Base-by-base conservation (phyloP, 2,797 vertebrate genomes). In the Poecile montanus region DNA sequence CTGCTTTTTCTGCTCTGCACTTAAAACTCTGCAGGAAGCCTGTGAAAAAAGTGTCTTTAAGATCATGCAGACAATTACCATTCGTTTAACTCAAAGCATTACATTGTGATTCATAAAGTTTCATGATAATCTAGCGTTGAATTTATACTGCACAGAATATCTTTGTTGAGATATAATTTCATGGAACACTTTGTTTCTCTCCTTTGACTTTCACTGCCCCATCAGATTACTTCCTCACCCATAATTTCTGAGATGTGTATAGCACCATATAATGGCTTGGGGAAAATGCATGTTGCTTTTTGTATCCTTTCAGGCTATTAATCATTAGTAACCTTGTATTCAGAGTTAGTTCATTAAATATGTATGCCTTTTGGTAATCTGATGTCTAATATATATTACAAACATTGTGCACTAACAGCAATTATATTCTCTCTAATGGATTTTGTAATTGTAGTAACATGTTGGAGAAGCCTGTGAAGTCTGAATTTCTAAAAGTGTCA, bases 291-390 rank as follows among this genome's bases (percentile, higher is more conserved):
- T 66, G 32, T 93, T 84, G 58, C 30, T 82, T 94, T 96, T 81
- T 89, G 30, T 80, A 44, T 81, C 85, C 77, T 95, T 94, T 93
- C 75, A 91, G 77, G 45, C 84, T 96, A 90, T 96, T 96, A 97
- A 94, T 89, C 62, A 92, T 85, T 92, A 94, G 89, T 93, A 97
- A 95, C 85, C 66, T 97, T 96, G 81, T 85, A 89, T 92, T 96
- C 88, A 91, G 87, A 74, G 57, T 87, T 86, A 75, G 84, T 85
- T 97, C 95, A 97, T 98, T 97, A 98, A 98, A 96, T 96, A 97
- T 97, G 91, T 51, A 97, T 97, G 90, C 38, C 77, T 91, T 95
- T 89, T 56, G 87, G 95, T 93, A 92, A 96, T 95, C 73, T 56
- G 95, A 93, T 91, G 81, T 90, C 70, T 92, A 89, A 95, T 85